Base-by-base conservation (phyloP, 2,888 invertebrate genomes). In the Taenaris catops region DNA sequence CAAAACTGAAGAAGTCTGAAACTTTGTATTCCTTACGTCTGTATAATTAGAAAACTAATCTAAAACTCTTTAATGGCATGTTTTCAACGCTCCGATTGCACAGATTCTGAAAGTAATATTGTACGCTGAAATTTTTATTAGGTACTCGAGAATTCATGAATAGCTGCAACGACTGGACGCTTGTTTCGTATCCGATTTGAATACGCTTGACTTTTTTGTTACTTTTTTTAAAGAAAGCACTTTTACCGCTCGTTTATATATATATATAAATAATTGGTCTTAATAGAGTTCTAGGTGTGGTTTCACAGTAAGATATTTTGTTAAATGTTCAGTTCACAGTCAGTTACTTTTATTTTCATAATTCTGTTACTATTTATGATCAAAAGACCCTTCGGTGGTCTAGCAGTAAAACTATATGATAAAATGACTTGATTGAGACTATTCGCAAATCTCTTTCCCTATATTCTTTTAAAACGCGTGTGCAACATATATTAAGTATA, bases 21-120 rank as follows among this genome's bases (percentile, higher is more conserved):
- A 39, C 34, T 35, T 43, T 33, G 33, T 32, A 26, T 20, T 33
- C 38, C 31, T 42, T 27, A 35, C 35, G 23, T 33, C 27, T 36
- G 35, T 29, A 39, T 39, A 24, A 43, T 39, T 43, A 36, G 28
- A 26, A 40, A 40, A 41, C 37, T 40, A 44, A 40, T 40, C 34
- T 44, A 6, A 12, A 31, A 31, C 28, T 34, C 40, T 27, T 25
- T 31, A 38, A 38, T 38, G 33, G 29, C 21, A 26, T 33, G 32
- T 18, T 39, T 40, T 43, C 39, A 39, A 25, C 31, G 25, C 12
- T 36, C 14, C 34, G 37, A 41, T 38, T 37, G 24, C 26, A 9
- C 27, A 20, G 26, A 19, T 34, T 10, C 18, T 9, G 8, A 11
- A 23, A 10, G 7, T 17, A 18, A 25, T 11, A 4, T 7, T 12